A percentile compares a stretch with the other conserved stretches of the same genome.
phyloP scores from a whole-genome alignment of 2,113 vertebrate species.

The Nibea albiflora region DNA sequence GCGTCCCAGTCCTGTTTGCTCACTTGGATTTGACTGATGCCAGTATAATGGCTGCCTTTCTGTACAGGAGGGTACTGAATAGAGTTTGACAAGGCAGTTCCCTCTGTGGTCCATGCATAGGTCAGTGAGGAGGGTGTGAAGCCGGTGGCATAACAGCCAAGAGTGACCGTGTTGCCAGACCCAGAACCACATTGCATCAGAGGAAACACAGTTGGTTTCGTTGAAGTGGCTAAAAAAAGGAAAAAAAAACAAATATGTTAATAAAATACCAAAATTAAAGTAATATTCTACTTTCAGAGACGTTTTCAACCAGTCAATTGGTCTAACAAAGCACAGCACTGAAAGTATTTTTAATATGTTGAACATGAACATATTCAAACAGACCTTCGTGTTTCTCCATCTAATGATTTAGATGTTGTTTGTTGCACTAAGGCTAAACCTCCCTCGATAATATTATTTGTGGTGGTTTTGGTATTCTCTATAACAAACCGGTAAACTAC shows the following conservation, averaged over 20 bases:
- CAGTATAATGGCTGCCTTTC: conserved; percentile 9
- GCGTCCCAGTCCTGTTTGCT: not conserved
- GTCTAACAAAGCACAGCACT: not conserved
- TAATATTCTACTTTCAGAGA: too few relatives aligned
- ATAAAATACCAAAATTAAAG: not conserved
- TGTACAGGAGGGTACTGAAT: conserved; percentile 56
- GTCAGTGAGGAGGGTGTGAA: conserved; percentile 74
- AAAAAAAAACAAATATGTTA: not conserved
- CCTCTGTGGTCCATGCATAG: conserved; percentile 74
- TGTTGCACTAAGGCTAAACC: not conserved
- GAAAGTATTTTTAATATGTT: not conserved
- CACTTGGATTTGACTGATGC: conserved; percentile 75
- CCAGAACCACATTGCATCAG: conserved; percentile 71
- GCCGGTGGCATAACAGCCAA: conserved; percentile 85
- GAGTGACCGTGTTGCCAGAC: conserved; percentile 17
- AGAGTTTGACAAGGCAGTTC: rapidly evolving
- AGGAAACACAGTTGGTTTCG: conserved; percentile 70
- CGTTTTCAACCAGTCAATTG: too few relatives aligned
- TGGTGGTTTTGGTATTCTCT: not conserved
- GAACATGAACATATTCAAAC: not conserved
- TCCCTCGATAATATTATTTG: not conserved
- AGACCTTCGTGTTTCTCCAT: not conserved
- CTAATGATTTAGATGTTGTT: not conserved
- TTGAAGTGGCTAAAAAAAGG: conserved; percentile 27
- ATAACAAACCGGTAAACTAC: not conserved